Percentiles rank a stretch among this genome's conserved stretches.
These are phyloP conservation scores for Hephaestus fuliginosus DNA, from an alignment of 2,797 vertebrate genomes.

Conservation along the genomic window DNA sequence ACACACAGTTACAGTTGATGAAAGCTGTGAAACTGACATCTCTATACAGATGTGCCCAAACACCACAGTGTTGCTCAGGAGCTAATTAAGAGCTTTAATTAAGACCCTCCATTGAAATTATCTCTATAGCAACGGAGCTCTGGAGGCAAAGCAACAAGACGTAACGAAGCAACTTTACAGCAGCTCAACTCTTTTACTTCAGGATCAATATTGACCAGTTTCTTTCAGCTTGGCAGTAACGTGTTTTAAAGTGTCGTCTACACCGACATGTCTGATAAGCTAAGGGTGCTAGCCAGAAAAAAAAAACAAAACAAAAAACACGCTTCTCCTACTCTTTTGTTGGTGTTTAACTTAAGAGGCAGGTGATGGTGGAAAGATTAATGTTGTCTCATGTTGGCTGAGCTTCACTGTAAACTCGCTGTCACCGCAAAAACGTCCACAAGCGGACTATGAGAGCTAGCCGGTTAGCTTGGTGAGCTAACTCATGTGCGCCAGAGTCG, in stretches of 20 bases:
- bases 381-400: neutral
- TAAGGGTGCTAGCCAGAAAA: constrained; percentile 43
- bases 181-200: neutral
- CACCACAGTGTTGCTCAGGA: neutral
- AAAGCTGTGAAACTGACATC: too few species aligned
- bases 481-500: constrained; percentile 83
- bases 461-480: constrained; percentile 74
- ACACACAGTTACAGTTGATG: neutral
- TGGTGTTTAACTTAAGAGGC: neutral
- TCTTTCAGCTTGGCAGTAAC: neutral
- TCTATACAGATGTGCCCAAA: neutral
- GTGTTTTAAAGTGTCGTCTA: neutral
- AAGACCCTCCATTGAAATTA: constrained; percentile 15
- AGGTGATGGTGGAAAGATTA: neutral
- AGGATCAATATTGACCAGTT: too few species aligned
- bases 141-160: constrained; percentile 20
- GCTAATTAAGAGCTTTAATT: constrained; percentile 13
- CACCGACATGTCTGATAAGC: constrained; percentile 4
- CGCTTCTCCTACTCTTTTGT: neutral
- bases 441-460: constrained; percentile 45
- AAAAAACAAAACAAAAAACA: too few species aligned
- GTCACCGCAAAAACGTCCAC: constrained; percentile 1
- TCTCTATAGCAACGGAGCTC: constrained; percentile 43
- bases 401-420: constrained; percentile 5
- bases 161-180: neutral